Evolutionary conservation across 1,140 invertebrate species (phyloP).

Genomic region (Tribolium castaneum): DNA sequence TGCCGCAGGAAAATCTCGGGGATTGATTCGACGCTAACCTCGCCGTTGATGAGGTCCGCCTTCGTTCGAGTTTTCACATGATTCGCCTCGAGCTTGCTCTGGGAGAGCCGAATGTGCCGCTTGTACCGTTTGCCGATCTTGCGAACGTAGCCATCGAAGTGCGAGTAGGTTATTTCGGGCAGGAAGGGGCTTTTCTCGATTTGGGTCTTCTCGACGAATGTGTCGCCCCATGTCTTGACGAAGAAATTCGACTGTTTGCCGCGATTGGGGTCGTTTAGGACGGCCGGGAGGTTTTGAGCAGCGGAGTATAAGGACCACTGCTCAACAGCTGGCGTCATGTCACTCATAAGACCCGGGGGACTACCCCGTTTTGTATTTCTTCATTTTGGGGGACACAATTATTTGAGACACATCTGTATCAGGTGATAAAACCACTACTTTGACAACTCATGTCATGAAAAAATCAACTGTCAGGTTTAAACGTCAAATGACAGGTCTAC

Average conservation of each 20-base stretch:
- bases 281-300: constrained; percentile 94
- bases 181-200: constrained; percentile 84
- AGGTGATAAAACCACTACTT: constrained; percentile 26
- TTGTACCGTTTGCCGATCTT: constrained; percentile 76
- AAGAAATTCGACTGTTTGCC: constrained; percentile 94
- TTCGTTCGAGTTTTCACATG: constrained; percentile 48
- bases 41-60: constrained; percentile 23
- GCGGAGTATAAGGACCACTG: constrained; percentile 84
- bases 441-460: constrained; percentile 29
- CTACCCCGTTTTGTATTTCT: constrained; percentile 46
- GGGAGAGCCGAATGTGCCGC: constrained; percentile 67
- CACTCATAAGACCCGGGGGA: constrained; percentile 41
- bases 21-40: constrained; percentile 68
- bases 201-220: constrained; percentile 85
- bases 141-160: constrained; percentile 91
- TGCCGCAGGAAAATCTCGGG: constrained; percentile 90
- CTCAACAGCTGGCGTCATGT: constrained; percentile 63
- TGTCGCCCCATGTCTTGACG: constrained; percentile 97
- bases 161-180: constrained; percentile 83
- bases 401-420: constrained; percentile 1
- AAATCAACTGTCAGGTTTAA: constrained; percentile 14
- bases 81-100: constrained; percentile 63
- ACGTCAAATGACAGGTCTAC: constrained; percentile 6
- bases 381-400: constrained; percentile 2
- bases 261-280: constrained; percentile 94